Percentiles rank a stretch among this genome's conserved stretches.
phyloP scores from a whole-genome alignment of 2,888 invertebrate genomes.

The Imbricaverruca yamaguchii region DNA sequence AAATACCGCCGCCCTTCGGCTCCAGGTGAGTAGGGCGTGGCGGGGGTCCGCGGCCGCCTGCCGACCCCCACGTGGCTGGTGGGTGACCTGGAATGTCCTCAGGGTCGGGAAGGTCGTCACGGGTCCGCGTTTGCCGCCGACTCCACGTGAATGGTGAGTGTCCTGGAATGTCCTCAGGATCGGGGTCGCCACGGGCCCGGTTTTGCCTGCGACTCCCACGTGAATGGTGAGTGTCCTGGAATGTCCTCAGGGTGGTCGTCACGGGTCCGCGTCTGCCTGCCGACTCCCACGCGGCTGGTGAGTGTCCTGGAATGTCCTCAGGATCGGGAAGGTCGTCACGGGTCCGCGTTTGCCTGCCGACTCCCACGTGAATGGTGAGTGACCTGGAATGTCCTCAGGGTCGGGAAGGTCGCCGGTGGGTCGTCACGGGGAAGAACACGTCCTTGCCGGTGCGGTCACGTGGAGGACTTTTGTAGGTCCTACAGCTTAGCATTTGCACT shows the following conservation, averaged over 20 bases:
- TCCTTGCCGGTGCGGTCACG: no score
- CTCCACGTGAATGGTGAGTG: not conserved
- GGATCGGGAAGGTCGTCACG: no score
- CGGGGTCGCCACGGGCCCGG: not conserved
- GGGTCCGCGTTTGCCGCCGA: not conserved
- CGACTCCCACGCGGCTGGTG: not conserved
- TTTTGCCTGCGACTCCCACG: not conserved
- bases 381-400: no score
- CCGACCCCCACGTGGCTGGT: no score
- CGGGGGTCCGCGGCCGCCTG: not conserved
- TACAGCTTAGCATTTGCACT: no score
- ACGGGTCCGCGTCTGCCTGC: not conserved
- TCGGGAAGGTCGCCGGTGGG: no score
- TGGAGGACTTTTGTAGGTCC: no score
- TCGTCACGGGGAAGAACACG: no score
- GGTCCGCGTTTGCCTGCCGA: no score
- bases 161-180: not conserved
- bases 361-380: no score
- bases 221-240: not conserved
- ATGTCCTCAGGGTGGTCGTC: not conserved
- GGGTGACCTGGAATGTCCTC: no score
- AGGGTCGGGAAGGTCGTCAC: not conserved
- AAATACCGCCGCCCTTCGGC: not conserved
- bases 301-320: not conserved
- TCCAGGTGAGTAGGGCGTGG: not conserved